phyloP scores from a whole-genome alignment of 2,888 invertebrate species.

The Trissoscelio sp. region DNA sequence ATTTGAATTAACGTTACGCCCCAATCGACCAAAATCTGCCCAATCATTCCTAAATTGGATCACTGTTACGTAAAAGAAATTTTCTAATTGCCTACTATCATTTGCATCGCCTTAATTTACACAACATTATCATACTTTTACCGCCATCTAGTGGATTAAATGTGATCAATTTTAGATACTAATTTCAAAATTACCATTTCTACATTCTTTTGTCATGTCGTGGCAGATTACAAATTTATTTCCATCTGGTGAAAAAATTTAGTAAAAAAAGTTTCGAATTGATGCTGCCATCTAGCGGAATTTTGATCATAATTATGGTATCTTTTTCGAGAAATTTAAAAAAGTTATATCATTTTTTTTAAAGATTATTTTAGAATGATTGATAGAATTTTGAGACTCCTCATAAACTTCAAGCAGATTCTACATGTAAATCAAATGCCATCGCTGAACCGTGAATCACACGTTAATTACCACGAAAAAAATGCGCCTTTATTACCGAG shows the following conservation, averaged over 20 bases:
- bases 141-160: not conserved
- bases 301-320: too few relatives aligned
- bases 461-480: constrained; percentile 46
- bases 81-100: not conserved
- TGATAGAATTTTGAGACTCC: not conserved
- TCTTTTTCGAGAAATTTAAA: too few relatives aligned
- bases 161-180: too few relatives aligned
- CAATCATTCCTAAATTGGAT: constrained; percentile 38
- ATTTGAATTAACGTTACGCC: constrained; percentile 66
- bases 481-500: constrained; percentile 41
- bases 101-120: too few relatives aligned
- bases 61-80: constrained; percentile 21
- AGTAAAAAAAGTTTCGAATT: too few relatives aligned
- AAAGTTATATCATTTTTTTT: too few relatives aligned
- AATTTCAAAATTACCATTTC: too few relatives aligned
- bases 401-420: not conserved
- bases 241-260: too few relatives aligned
- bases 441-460: constrained; percentile 34
- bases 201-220: too few relatives aligned
- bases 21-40: constrained; percentile 38
- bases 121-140: not conserved
- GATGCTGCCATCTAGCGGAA: too few relatives aligned
- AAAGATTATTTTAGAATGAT: too few relatives aligned
- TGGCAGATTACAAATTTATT: not conserved
- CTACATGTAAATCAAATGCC: not conserved